Conservation (phyloP, 2,888 invertebrate genomes). For the Epistrophella euchroma region DNA sequence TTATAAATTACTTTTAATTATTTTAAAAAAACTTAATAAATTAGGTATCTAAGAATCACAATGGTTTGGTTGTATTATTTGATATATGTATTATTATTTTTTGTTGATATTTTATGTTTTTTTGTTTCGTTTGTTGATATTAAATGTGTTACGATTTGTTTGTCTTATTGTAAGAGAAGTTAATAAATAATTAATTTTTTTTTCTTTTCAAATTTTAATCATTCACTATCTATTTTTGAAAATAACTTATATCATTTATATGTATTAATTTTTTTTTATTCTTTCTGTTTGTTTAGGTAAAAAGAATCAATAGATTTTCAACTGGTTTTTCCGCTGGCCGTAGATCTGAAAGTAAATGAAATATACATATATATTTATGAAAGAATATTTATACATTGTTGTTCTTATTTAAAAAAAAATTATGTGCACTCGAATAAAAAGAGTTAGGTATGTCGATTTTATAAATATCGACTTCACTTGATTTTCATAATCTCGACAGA, state of each 20-base stretch:
- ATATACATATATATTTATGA: no score
- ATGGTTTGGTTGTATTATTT: constrained; percentile 78
- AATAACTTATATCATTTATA: constrained; percentile 15
- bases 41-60: constrained; percentile 82
- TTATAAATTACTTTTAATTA: constrained; percentile 77
- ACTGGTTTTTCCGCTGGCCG: not conserved
- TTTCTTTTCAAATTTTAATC: constrained; percentile 44
- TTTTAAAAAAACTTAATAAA: constrained; percentile 67
- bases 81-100: constrained; percentile 47
- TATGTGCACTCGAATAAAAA: no score
- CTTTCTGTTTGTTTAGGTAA: constrained; percentile 31
- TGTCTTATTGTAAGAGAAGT: constrained; percentile 42
- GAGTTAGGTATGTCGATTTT: no score
- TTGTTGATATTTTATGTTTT: constrained; percentile 32
- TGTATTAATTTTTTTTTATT: constrained; percentile 31
- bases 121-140: constrained; percentile 28
- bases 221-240: constrained; percentile 67
- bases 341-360: constrained; percentile 13
- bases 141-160: constrained; percentile 18
- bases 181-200: constrained; percentile 40
- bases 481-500: no score
- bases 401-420: no score
- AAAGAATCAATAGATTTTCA: constrained; percentile 5
- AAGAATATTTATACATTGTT: no score
- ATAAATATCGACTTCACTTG: no score